Conservation (phyloP, 2,113 vertebrate species). For the Leiothrix lutea region DNA sequence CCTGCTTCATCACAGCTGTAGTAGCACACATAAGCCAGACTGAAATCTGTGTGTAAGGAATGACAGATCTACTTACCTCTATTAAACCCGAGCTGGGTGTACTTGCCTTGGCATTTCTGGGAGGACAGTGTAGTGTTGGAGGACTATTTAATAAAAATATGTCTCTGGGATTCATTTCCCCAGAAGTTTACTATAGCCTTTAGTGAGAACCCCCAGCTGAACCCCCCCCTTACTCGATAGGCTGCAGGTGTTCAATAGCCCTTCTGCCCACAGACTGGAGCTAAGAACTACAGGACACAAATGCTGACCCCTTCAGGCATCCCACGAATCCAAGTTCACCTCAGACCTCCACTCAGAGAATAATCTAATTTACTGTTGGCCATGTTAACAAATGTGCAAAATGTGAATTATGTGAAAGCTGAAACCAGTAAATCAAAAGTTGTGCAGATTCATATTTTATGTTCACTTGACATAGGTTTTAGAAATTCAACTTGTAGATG, state of each 20-base stretch:
- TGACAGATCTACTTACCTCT: background rate
- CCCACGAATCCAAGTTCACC: background rate
- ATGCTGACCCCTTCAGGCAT: background rate
- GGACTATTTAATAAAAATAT: background rate
- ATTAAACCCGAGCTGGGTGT: background rate
- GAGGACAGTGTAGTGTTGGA: background rate
- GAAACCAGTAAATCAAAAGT: background rate
- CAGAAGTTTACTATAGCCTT: background rate
- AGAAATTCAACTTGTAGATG: background rate
- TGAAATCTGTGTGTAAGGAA: background rate
- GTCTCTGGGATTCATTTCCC: background rate
- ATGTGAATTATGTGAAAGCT: background rate
- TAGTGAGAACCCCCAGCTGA: background rate
- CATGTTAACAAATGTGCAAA: background rate
- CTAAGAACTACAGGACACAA: background rate
- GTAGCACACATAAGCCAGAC: background rate
- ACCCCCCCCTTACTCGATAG: no score
- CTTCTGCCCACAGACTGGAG: background rate
- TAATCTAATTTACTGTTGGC: background rate
- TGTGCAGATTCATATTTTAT: background rate
- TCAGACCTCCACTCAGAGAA: background rate
- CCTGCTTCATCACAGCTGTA: background rate
- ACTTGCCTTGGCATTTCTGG: background rate
- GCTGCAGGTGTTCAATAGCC: background rate
- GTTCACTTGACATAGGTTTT: background rate